Evolutionary conservation across 2,888 invertebrate genomes (phyloP), one percentile per base, ranked within the genome.

Genomic region (Desoria tigrina): DNA sequence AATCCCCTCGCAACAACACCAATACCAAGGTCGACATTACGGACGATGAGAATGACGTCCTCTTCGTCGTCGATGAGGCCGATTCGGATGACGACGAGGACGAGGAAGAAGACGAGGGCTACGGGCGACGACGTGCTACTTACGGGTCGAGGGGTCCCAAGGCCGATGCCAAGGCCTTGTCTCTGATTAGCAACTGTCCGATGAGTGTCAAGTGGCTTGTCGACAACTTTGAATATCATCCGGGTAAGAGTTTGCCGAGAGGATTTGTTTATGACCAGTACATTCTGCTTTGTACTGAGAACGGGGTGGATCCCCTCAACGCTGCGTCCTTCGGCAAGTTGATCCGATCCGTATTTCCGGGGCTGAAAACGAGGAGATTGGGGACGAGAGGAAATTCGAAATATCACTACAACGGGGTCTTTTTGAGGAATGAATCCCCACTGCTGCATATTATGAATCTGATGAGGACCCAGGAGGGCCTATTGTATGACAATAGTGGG

Each of bases 241-340:
- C 58, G 2, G 68, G 68, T 11, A 58, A 64, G 54, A 68, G 68
- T 65, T 50, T 68, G 11, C 68, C 68, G 2, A 39, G 68, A 37
- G 64, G 65, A 1, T 68, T 68, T 26, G 68, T 68, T 1, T 68
- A 68, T 28, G 68, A 68, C 26, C 68, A 68, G 42, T 68, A 68
- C 26, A 63, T 68, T 4, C 27, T 56, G 3, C 56, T 63, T n/a
- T 67, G 66, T 42, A 60, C 45, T 39, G 39, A 60, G 2, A 63
- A 66, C 39, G 59, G 59, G 54, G 26, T 58, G 16, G 58, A 58
- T 16, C 58, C 58, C 2, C 42, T 58, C 16, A 58, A 58, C 45
- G 58, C 58, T 9, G 58, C 58, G 16, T 45, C 45, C 6, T 58
- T 58, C n/a, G 58, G 58, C 6, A 58, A 58, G 23, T 21, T 58